Evolutionary conservation across 2,888 invertebrate species (phyloP), one percentile per base, ranked within the genome.

Genomic region (Agriopis marginaria): DNA sequence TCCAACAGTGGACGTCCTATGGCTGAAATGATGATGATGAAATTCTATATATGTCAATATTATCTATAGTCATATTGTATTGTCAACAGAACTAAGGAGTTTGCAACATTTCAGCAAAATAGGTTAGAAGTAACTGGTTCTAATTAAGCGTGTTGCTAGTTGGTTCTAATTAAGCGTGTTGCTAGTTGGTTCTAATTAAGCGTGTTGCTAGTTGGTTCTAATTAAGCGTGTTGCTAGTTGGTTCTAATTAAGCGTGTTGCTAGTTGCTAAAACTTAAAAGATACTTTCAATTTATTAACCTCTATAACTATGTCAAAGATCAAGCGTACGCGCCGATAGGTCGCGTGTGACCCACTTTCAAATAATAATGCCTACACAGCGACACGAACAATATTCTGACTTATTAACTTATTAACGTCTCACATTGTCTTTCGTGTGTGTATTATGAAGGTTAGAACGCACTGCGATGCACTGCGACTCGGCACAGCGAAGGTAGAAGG

Each of bases 261-360:
- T 39, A 39, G 8, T n/a, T 32, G 32, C 32, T 32, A 32, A 32
- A 39, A 39, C n/a, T 7, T 11, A 65, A 44, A 39, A 14, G 23
- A 61, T 50, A 60, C 42, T 60, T 63, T 63, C 60, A 40, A 49
- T 50, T 17, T 8, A 55, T 66, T 73, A 70, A 67, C 67, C 71
- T 71, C 67, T 65, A 58, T 44, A 72, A 62, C 53, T 70, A 58
- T 75, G 75, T 68, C 75, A 75, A 70, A 73, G 75, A 73, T 75
- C 71, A 75, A 63, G 39, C 64, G 39, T 42, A 54, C 45, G 7
- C 44, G 32, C 70, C 70, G 70, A 68, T 63, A 66, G 55, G 70
- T 70, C 71, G 71, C 74, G 69, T 71, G 73, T 66, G 70, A 68
- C 71, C 71, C 53, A 74, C 74, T 70, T 71, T 68, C 71, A 54